Evolutionary conservation across 2,797 vertebrate genomes (phyloP).

Genomic region (Acrossocheilus wenchowensis): DNA sequence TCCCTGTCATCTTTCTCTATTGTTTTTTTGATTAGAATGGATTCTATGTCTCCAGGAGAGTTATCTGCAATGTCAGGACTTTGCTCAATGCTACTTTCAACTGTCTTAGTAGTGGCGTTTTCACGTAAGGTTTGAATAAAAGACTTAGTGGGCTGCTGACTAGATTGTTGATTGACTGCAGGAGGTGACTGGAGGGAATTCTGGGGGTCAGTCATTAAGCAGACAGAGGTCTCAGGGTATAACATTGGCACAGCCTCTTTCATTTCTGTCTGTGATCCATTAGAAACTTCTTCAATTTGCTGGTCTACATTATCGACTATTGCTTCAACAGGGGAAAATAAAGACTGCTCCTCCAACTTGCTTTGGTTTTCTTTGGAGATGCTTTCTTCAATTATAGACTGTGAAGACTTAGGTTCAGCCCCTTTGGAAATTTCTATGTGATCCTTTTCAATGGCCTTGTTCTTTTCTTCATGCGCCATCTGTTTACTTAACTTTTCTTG

Average conservation of each 20-base stretch:
- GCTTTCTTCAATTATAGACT: conserved; percentile 42
- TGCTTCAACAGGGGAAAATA: neutral
- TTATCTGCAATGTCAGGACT: conserved; percentile 1
- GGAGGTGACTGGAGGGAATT: conserved; percentile 27
- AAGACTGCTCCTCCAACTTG: conserved; percentile 9
- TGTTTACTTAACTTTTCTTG: conserved; percentile 63
- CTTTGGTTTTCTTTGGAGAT: conserved; percentile 24
- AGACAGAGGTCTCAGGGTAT: conserved; percentile 18
- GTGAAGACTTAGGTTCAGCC: conserved; percentile 42
- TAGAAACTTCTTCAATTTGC: conserved; percentile 7
- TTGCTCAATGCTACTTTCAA: conserved; percentile 20
- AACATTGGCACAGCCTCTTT: conserved; percentile 34
- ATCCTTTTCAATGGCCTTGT: conserved; percentile 54
- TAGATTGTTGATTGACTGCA: conserved; percentile 10
- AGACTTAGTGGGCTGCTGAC: conserved; percentile 34
- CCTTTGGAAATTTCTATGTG: conserved; percentile 51
- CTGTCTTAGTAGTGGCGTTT: conserved; percentile 15
- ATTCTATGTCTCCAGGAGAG: neutral
- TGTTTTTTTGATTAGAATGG: neutral
- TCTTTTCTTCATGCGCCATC: conserved; percentile 54
- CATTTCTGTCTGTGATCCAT: conserved; percentile 23
- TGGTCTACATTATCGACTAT: conserved; percentile 1
- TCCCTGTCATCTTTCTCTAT: conserved; percentile 10
- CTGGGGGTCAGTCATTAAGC: conserved; percentile 19
- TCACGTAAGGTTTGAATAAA: conserved; percentile 53